Evolutionary conservation across 2,113 vertebrate genomes (phyloP).

Genomic region (Dipodomys spectabilis): DNA sequence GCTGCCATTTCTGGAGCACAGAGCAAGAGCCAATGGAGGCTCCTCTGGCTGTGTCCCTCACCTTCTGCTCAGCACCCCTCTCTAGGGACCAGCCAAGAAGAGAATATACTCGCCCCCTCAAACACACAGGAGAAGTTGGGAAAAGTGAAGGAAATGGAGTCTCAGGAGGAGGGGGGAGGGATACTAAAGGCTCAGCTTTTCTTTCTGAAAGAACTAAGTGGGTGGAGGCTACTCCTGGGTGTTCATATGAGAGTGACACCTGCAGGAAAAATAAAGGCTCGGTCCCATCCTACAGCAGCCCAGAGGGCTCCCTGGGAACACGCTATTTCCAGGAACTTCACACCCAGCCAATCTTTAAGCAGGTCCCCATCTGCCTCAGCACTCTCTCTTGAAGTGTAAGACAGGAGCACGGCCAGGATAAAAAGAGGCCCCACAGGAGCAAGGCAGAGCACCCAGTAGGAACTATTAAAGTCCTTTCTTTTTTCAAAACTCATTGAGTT

Average conservation of each 20-base stretch:
- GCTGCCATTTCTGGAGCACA: conserved; percentile 51
- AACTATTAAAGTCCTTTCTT: not conserved
- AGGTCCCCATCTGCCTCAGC: not conserved
- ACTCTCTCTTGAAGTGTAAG: not conserved
- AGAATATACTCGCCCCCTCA: too few species aligned
- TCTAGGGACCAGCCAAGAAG: not conserved
- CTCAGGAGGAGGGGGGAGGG: too few species aligned
- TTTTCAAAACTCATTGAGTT: not conserved
- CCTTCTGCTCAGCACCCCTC: not conserved
- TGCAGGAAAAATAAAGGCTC: not conserved
- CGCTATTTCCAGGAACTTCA: not conserved
- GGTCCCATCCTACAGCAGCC: not conserved
- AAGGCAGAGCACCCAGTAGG: not conserved
- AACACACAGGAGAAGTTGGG: not conserved
- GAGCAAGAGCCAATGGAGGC: not conserved
- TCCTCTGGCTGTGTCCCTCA: not conserved
- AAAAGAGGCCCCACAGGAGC: accelerated
- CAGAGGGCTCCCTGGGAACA: not conserved
- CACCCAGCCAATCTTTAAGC: not conserved
- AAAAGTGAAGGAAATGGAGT: too few species aligned
- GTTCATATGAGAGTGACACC: accelerated
- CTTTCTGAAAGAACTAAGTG: not conserved
- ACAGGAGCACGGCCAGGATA: not conserved
- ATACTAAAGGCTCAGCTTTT: not conserved
- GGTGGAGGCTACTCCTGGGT: not conserved